Conservation (phyloP, 2,797 vertebrate genomes). For the Lepilemur ruficaudatus region DNA sequence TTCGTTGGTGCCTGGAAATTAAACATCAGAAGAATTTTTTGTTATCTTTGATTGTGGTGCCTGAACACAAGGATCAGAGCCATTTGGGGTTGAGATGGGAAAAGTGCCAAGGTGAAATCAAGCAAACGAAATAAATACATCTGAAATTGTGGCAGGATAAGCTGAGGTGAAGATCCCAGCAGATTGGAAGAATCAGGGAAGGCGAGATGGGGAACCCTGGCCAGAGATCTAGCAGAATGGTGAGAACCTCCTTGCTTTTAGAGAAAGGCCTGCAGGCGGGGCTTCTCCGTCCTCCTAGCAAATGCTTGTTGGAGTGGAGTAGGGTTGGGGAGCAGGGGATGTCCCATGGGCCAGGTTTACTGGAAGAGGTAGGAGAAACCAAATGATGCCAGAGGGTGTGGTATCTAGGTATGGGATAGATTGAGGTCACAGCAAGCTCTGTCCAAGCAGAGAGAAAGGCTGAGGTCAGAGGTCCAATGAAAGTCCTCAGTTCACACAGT, state of each 20-base stretch:
- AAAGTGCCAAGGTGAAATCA: neutral
- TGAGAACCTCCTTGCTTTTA: neutral
- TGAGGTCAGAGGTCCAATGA: neutral
- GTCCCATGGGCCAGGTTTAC: neutral
- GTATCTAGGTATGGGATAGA: neutral
- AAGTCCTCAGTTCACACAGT: neutral
- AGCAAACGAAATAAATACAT: neutral
- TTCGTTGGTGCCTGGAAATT: neutral
- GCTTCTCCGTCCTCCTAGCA: neutral
- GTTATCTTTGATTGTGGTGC: neutral
- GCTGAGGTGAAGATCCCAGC: neutral
- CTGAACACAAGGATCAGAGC: neutral
- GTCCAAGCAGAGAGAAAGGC: neutral
- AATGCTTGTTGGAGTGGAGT: neutral
- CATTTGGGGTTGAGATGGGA: neutral
- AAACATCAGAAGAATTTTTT: neutral
- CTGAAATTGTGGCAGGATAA: neutral
- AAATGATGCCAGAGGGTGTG: neutral
- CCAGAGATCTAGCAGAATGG: neutral
- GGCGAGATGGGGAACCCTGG: accelerated
- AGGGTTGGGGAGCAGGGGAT: too few relatives aligned
- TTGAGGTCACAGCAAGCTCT: neutral
- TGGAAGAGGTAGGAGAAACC: neutral
- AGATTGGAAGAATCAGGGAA: neutral
- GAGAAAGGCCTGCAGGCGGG: neutral